Conservation (phyloP, 92 coral and sea anemone species). For the Muricea muricata region DNA sequence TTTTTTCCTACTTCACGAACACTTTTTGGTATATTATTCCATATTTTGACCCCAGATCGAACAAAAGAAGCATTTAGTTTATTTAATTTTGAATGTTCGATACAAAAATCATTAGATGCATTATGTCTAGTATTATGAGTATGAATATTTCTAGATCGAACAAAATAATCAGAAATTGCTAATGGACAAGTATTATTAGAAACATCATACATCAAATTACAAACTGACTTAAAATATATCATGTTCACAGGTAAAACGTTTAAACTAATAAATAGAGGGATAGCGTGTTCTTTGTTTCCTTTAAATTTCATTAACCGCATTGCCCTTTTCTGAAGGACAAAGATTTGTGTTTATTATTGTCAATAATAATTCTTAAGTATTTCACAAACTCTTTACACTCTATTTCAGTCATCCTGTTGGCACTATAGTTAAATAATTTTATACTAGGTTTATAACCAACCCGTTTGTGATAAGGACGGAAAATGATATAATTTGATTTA, state of each 20-base stretch:
- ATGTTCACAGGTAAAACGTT: too few species aligned
- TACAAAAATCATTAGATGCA: background rate
- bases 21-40: background rate
- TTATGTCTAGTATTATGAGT: background rate
- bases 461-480: too few species aligned
- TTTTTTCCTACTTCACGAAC: background rate
- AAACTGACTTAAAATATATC: constrained; percentile 27
- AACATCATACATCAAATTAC: constrained; percentile 45
- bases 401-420: too few species aligned
- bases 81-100: background rate
- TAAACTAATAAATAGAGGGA: constrained; percentile 34
- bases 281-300: constrained; percentile 1
- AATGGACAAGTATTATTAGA: background rate
- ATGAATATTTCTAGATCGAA: background rate
- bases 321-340: constrained; percentile 42
- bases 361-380: too few species aligned
- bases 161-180: background rate
- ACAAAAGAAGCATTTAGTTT: background rate
- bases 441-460: too few species aligned
- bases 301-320: constrained; percentile 23
- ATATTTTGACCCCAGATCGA: background rate
- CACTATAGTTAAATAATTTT: too few species aligned
- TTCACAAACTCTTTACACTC: too few species aligned
- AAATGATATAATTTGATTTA: too few species aligned
- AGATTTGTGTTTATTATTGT: too few species aligned